Percentiles rank a stretch among this genome's conserved stretches.
phyloP scores from a whole-genome alignment of 2,113 vertebrate species.

The Apteryx owenii region DNA sequence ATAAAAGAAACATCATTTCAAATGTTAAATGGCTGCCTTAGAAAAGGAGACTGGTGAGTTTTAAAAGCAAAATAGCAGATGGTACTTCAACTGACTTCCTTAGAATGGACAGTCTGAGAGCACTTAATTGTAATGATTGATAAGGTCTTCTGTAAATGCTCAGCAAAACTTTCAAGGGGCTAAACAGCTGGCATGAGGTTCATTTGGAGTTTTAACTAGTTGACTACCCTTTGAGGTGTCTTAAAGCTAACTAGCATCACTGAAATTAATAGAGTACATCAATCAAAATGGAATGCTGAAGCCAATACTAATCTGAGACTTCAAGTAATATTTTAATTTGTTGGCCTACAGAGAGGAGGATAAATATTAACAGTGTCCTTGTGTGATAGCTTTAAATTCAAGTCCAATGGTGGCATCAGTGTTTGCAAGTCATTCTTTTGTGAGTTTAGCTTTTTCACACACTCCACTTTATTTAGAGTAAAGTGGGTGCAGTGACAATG shows the following conservation, averaged over 20 bases:
- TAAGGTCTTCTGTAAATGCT: constrained; percentile 67
- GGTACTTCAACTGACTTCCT: constrained; percentile 60
- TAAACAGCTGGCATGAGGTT: constrained; percentile 61
- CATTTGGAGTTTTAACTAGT: constrained; percentile 54
- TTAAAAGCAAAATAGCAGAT: constrained; percentile 74
- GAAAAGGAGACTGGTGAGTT: constrained; percentile 54
- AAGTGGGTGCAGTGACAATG: constrained; percentile 45
- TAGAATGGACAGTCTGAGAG: constrained; percentile 71
- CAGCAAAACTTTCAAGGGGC: constrained; percentile 64
- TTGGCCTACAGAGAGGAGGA: constrained; percentile 40
- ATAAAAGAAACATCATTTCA: constrained; percentile 63
- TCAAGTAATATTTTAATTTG: constrained; percentile 72
- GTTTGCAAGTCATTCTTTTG: neutral
- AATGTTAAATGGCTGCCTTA: constrained; percentile 56
- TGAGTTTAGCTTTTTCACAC: constrained; percentile 26
- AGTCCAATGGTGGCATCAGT: neutral
- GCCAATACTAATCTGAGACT: constrained; percentile 54
- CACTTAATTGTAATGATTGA: constrained; percentile 77
- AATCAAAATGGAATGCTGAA: constrained; percentile 59
- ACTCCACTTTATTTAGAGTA: constrained; percentile 20
- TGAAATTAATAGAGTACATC: constrained; percentile 56
- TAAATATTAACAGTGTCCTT: constrained; percentile 60
- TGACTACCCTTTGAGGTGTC: constrained; percentile 53
- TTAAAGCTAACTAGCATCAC: constrained; percentile 62
- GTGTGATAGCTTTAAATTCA: constrained; percentile 54